Conservation (phyloP, 2,888 invertebrate genomes). For the Apotomis turbidana region DNA sequence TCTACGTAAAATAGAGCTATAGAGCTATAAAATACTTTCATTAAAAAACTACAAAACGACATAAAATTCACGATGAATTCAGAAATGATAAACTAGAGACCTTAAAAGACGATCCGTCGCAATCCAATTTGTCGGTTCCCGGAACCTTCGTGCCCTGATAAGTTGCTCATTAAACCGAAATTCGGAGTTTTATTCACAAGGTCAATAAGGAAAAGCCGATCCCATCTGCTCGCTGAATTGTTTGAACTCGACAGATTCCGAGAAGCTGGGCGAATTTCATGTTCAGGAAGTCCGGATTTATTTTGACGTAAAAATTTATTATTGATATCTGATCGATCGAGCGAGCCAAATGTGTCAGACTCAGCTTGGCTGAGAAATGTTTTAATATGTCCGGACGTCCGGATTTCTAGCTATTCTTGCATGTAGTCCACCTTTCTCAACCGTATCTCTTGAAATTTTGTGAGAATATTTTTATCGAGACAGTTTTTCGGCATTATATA, state of each 20-base stretch:
- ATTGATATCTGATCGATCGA: not conserved
- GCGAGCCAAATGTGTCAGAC: too few relatives aligned
- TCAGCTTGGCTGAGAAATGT: too few relatives aligned
- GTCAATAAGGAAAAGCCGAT: slow-evolving; percentile 25
- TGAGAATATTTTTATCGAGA: too few relatives aligned
- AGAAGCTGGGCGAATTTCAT: not conserved
- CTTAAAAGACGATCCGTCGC: not conserved
- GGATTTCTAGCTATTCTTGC: too few relatives aligned
- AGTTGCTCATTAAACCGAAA: slow-evolving; percentile 24
- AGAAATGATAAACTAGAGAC: slow-evolving; percentile 1
- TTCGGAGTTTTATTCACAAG: slow-evolving; percentile 17
- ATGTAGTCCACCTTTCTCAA: too few relatives aligned
- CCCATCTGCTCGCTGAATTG: slow-evolving; percentile 10
- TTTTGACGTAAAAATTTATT: not conserved
- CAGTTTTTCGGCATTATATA: too few relatives aligned
- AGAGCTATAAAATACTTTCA: too few relatives aligned
- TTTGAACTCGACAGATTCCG: not conserved
- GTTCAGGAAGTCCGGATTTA: not conserved
- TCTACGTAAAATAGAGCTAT: too few relatives aligned
- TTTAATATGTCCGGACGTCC: too few relatives aligned
- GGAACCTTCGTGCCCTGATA: not conserved
- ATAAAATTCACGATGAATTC: not conserved
- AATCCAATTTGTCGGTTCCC: slow-evolving; percentile 8
- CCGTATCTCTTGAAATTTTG: too few relatives aligned
- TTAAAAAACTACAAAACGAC: too few relatives aligned